Evolutionary conservation across 2,888 invertebrate species (phyloP).

Genomic region (Aspidiotus destructor): DNA sequence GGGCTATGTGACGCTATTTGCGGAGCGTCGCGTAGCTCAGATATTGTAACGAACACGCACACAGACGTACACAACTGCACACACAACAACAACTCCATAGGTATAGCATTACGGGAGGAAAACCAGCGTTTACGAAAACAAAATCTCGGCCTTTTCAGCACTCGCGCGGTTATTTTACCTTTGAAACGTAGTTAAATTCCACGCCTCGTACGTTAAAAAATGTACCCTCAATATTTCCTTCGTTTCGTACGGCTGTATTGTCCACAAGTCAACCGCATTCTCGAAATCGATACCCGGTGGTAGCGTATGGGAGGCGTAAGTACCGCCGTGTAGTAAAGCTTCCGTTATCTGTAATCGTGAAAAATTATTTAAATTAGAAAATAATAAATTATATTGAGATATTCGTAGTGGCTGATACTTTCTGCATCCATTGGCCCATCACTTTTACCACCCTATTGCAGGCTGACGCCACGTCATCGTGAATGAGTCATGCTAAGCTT

Average conservation of each 20-base stretch:
- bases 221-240: constrained; percentile 79
- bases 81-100: no score
- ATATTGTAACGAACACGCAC: no score
- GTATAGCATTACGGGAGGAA: no score
- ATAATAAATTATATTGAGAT: background rate
- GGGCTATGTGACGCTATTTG: no score
- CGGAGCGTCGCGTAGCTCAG: no score
- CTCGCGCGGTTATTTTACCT: constrained; percentile 44
- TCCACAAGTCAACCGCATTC: constrained; percentile 50
- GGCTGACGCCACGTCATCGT: no score
- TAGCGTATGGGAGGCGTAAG: constrained; percentile 21
- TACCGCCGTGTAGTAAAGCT: constrained; percentile 21
- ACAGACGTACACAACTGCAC: no score
- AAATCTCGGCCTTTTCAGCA: no score
- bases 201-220: constrained; percentile 64
- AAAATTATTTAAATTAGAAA: background rate
- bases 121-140: no score
- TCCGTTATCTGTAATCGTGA: constrained; percentile 14
- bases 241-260: constrained; percentile 77
- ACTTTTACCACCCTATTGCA: no score
- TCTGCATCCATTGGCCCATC: background rate
- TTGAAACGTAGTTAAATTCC: constrained; percentile 76
- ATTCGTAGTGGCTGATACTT: background rate
- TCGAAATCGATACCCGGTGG: constrained; percentile 22
- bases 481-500: no score